Evolutionary conservation across 2,888 invertebrate species (phyloP).

Genomic region (Epirrhoe tristata): DNA sequence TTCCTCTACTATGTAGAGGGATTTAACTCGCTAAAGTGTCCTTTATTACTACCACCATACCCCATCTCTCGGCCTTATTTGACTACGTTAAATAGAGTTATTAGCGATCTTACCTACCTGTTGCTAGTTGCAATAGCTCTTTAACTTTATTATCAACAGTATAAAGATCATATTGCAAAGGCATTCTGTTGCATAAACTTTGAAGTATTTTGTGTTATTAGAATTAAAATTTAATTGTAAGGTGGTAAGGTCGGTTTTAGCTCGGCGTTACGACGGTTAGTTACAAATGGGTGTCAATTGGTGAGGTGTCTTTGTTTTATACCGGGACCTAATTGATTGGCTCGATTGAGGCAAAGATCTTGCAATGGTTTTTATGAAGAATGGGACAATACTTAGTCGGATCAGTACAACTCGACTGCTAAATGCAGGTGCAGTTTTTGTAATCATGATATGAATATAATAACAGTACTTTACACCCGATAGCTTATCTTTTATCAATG

Average conservation of each 20-base stretch:
- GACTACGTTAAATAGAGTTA: conserved; percentile 54
- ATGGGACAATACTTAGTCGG: neutral
- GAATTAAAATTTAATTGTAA: conserved; percentile 12
- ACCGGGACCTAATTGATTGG: conserved; percentile 14
- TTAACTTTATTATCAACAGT: conserved; percentile 5
- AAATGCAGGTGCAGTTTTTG: neutral
- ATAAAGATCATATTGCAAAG: conserved; percentile 38
- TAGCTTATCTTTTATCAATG: conserved; percentile 30
- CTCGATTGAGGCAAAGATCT: neutral
- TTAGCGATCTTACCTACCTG: conserved; percentile 45
- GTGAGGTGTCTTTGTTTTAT: conserved; percentile 47
- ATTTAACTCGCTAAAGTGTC: conserved; percentile 9
- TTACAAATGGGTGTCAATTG: conserved; percentile 58
- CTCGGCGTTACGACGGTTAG: conserved; percentile 3
- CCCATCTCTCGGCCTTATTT: conserved; percentile 37
- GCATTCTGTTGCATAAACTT: neutral
- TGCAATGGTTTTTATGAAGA: neutral
- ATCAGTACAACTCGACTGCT: neutral
- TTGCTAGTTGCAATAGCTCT: conserved; percentile 22
- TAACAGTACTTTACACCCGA: neutral
- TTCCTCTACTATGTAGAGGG: too few relatives aligned
- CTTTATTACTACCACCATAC: conserved; percentile 26
- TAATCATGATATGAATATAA: too few relatives aligned
- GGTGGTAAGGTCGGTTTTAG: conserved; percentile 17
- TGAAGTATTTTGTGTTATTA: conserved; percentile 5